These are phyloP conservation scores for Phoxinus dragarum DNA, from an alignment of 2,797 vertebrate species.

Conservation along the genomic window DNA sequence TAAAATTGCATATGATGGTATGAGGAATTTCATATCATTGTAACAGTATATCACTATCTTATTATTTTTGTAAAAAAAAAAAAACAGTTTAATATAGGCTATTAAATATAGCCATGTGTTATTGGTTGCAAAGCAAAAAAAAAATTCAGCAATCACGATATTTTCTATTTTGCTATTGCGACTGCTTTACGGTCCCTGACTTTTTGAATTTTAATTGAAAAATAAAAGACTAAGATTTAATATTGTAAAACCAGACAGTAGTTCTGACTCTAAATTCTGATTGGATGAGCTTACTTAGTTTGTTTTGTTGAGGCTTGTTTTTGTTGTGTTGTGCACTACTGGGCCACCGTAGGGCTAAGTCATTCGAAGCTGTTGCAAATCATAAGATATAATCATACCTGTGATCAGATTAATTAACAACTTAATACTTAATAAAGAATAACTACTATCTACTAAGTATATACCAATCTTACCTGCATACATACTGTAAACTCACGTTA, in stretches of 20 bases:
- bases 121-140: background rate
- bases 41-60: background rate
- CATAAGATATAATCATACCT: background rate
- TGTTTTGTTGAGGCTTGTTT: no score
- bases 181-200: no score
- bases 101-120: background rate
- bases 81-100: background rate
- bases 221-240: background rate
- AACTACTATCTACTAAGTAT: background rate
- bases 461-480: background rate
- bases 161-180: no score
- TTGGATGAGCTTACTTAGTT: background rate
- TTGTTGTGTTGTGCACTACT: no score
- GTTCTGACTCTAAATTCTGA: background rate
- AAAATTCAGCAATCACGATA: no score
- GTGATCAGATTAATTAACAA: background rate
- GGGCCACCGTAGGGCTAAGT: no score
- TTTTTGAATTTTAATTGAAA: background rate
- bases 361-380: background rate
- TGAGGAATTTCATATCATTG: background rate
- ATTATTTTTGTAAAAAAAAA: background rate
- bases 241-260: background rate
- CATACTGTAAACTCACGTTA: background rate
- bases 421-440: background rate
- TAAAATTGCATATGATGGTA: background rate